Evolutionary conservation across 1,140 invertebrate genomes (phyloP).

Genomic region (Drosophila hydei): DNA sequence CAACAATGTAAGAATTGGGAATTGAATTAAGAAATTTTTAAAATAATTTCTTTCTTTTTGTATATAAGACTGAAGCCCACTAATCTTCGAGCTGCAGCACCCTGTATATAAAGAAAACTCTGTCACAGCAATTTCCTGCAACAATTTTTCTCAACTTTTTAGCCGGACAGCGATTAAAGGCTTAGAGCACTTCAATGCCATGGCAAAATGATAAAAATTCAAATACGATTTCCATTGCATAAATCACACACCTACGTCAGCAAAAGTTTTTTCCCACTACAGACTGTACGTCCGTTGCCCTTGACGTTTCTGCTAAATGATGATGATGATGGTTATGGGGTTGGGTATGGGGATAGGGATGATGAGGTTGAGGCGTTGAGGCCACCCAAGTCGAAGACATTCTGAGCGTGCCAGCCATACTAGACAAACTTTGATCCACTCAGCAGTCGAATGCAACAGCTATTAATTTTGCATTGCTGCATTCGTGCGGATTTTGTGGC

Average conservation of each 20-base stretch:
- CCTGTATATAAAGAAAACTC: slow-evolving; percentile 42
- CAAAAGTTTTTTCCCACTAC: slow-evolving; percentile 29
- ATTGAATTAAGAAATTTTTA: background rate
- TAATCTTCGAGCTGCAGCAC: background rate
- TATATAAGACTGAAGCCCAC: no score
- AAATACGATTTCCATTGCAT: slow-evolving; percentile 60
- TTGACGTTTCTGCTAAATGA: slow-evolving; percentile 59
- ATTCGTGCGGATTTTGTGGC: slow-evolving; percentile 69
- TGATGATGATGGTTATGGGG: slow-evolving; percentile 39
- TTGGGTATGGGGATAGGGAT: background rate
- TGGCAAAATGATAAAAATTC: slow-evolving; percentile 44
- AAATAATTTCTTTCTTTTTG: no score
- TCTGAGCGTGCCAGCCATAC: slow-evolving; percentile 19
- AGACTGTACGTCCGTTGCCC: slow-evolving; percentile 23
- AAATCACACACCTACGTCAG: slow-evolving; percentile 58
- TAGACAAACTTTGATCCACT: slow-evolving; percentile 36
- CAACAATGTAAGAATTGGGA: no score
- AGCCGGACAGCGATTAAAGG: slow-evolving; percentile 60
- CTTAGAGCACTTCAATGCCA: slow-evolving; percentile 52
- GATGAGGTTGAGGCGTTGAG: slow-evolving; percentile 6
- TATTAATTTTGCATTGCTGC: slow-evolving; percentile 72
- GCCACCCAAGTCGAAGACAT: slow-evolving; percentile 40
- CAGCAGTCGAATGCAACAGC: slow-evolving; percentile 56
- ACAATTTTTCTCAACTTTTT: slow-evolving; percentile 54
- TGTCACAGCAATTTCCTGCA: slow-evolving; percentile 55